Conservation (phyloP, 35 echinoderm and acorn worm genomes). For the Heliocidaris tuberculata region DNA sequence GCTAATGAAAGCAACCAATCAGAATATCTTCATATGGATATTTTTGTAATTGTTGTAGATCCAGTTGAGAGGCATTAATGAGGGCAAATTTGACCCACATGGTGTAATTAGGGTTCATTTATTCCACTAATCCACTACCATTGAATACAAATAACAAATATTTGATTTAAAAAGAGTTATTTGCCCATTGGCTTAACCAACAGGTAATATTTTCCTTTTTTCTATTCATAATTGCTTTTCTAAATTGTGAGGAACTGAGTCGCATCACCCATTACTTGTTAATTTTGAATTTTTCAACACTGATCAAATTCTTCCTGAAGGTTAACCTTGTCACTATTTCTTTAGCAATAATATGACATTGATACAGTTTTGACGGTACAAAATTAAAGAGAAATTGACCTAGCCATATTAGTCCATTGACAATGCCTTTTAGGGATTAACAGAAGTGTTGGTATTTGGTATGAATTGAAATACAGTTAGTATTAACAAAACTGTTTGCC, state of each 20-base stretch:
- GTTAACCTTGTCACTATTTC: neutral
- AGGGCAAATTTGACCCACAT: neutral
- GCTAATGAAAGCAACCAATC: too few relatives aligned
- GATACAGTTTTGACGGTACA: neutral
- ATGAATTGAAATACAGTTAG: neutral
- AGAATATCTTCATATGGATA: neutral
- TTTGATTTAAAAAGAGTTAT: neutral
- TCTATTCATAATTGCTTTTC: neutral
- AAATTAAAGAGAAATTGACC: conserved; percentile 3
- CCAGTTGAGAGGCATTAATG: neutral
- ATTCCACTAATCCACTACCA: neutral
- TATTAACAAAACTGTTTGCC: neutral
- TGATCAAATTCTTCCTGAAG: neutral
- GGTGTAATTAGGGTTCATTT: neutral
- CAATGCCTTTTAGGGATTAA: neutral
- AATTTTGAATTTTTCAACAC: neutral
- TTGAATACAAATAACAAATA: neutral
- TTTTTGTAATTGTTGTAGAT: neutral
- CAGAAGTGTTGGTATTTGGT: neutral
- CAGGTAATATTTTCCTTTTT: neutral
- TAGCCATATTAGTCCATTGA: neutral
- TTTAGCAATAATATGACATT: neutral
- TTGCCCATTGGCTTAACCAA: neutral
- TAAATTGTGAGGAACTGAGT: neutral
- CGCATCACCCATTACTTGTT: neutral